These are phyloP conservation scores for Acanthoscelides obtectus DNA, from an alignment of 2,888 invertebrate genomes.

Conservation along the genomic window DNA sequence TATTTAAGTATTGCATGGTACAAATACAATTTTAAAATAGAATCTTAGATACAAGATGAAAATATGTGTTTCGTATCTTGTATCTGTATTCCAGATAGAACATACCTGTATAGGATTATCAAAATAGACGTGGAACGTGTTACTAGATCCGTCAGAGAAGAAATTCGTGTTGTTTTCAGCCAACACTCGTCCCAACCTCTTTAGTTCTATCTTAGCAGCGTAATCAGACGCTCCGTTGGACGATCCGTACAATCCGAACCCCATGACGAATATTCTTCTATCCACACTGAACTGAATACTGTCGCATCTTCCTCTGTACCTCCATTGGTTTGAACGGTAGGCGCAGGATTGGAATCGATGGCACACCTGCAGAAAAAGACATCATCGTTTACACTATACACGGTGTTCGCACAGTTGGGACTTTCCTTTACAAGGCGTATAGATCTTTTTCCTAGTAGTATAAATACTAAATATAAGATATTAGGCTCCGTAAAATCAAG, in stretches of 20 bases:
- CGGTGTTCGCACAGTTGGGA: no score
- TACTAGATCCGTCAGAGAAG: slow-evolving; percentile 94
- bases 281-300: slow-evolving; percentile 96
- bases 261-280: slow-evolving; percentile 91
- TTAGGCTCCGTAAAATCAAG: no score
- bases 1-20: no score
- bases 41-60: no score
- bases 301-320: slow-evolving; percentile 93
- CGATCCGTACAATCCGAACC: slow-evolving; percentile 93
- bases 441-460: no score
- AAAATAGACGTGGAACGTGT: slow-evolving; percentile 87
- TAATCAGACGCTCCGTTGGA: slow-evolving; percentile 95
- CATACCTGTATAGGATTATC: slow-evolving; percentile 61
- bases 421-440: no score
- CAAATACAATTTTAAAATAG: no score
- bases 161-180: slow-evolving; percentile 92
- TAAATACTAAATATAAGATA: no score
- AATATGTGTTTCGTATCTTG: no score
- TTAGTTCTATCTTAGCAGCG: slow-evolving; percentile 89
- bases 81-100: no score
- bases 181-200: slow-evolving; percentile 79
- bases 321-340: slow-evolving; percentile 95
- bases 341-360: slow-evolving; percentile 96
- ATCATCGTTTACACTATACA: no score
- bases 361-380: slow-evolving; percentile 63